Evolutionary conservation across 23 tunicate genomes (phyloP), one percentile per base, ranked within the genome.

Genomic region (Clavelina lepadiformis): DNA sequence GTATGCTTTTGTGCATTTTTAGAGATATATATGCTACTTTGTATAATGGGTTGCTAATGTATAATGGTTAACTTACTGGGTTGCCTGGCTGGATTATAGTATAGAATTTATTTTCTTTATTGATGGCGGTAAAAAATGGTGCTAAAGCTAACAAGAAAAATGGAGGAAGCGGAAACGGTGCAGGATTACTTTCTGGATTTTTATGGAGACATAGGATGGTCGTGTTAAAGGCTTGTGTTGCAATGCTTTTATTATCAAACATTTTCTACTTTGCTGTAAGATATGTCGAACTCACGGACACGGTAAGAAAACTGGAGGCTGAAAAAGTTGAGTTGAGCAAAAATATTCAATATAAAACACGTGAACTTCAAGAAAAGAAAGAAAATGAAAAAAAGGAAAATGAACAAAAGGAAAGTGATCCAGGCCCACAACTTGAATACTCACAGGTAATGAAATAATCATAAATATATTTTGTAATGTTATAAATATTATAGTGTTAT

Each of bases 201-300:
- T n/a, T 65, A 31, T 78, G 84, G 84, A 58, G 69, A 33, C 51
- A 78, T 45, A 68, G 86, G 20, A 22, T 35, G 8, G 41, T 28
- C 44, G 66, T 29, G 30, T 28, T 86, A 34, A 86, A 86, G 36
- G 59, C 23, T 27, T 71, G 73, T 28, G 52, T 86, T 22, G 53
- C 59, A n/a, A 8, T 78, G 33, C 52, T 86, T 11, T 65, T 86
- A 26, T 25, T 75, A 1, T 38, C 72, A 0, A 86, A 86, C 38
- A 46, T 86, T 47, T 71, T 78, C 31, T 86, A 86, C 46, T 86
- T 86, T 72, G 85, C 64, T 1, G 35, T 53, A 31, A 65, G 95
- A 55, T 86, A 68, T 71, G 67, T 73, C 8, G 95, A 86, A 57
- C 55, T 86, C 19, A 62, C 70, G 1, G 58, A 71, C 35, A 86